phyloP scores from a whole-genome alignment of 1,140 invertebrate species.

The Aethina tumida region DNA sequence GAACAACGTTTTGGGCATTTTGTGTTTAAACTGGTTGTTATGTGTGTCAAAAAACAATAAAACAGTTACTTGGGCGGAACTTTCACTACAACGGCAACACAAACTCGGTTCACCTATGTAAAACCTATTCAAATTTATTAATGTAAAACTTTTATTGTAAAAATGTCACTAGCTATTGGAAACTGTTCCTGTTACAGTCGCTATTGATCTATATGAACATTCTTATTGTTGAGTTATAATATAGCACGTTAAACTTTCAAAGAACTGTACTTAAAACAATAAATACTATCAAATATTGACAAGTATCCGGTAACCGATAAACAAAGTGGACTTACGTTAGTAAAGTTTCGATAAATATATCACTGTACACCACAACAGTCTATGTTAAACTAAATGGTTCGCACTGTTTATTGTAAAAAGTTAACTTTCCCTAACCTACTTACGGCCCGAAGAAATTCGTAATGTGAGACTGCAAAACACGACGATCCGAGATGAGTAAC shows the following conservation, averaged over 20 bases:
- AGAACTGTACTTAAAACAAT: neutral
- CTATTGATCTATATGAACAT: neutral
- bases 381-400: conserved; percentile 24
- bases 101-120: too few species aligned
- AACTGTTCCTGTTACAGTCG: neutral
- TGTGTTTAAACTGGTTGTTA: too few species aligned
- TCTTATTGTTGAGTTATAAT: conserved; percentile 1
- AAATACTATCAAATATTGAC: neutral
- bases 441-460: conserved; percentile 25
- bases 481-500: too few species aligned
- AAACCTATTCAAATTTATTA: too few species aligned
- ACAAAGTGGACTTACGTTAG: neutral
- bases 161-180: too few species aligned
- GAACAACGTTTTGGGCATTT: too few species aligned
- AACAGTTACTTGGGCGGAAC: too few species aligned
- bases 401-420: conserved; percentile 24
- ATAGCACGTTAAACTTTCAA: neutral
- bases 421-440: conserved; percentile 30
- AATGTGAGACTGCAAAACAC: conserved; percentile 23
- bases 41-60: too few species aligned
- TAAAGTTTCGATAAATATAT: conserved; percentile 4
- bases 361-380: conserved; percentile 18
- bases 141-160: too few species aligned
- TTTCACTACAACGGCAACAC: too few species aligned
- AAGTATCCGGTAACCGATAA: neutral